A percentile compares a stretch with the other conserved stretches of the same genome.
These are phyloP conservation scores for Oscheius onirici DNA, from an alignment of 2,888 invertebrate genomes.

Conservation along the genomic window DNA sequence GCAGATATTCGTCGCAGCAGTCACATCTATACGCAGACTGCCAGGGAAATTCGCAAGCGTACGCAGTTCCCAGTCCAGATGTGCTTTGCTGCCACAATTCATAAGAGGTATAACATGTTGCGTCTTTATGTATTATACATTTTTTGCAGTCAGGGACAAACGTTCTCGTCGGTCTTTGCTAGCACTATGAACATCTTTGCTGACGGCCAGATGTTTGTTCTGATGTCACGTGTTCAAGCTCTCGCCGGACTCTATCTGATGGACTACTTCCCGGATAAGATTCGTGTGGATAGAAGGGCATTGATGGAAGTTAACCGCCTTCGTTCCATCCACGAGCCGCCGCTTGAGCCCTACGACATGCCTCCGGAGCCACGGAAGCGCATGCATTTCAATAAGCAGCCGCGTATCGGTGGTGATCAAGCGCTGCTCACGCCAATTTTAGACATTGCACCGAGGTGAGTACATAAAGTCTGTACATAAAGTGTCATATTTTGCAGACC, in stretches of 20 bases:
- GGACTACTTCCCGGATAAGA: slow-evolving; percentile 22
- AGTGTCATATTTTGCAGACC: too few species aligned
- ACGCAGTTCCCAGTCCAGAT: background rate
- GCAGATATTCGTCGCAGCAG: too few species aligned
- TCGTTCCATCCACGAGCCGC: background rate
- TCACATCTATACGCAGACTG: too few species aligned
- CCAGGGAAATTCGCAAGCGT: background rate
- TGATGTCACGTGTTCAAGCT: slow-evolving; percentile 21
- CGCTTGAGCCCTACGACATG: too few species aligned
- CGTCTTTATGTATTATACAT: too few species aligned
- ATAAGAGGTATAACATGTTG: too few species aligned
- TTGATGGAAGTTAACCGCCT: slow-evolving; percentile 4
- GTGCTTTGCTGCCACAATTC: background rate
- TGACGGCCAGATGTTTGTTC: slow-evolving; percentile 34
- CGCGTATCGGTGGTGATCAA: too few species aligned
- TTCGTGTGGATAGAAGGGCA: background rate
- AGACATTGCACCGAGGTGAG: too few species aligned
- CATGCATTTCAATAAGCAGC: too few species aligned
- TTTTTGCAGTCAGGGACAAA: slow-evolving; percentile 17
- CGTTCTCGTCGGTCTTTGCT: slow-evolving; percentile 27
- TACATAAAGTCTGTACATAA: too few species aligned
- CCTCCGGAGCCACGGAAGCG: too few species aligned
- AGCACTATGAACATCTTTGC: slow-evolving; percentile 22
- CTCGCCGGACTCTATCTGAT: slow-evolving; percentile 37
- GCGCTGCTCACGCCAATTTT: too few species aligned